Percentiles rank a stretch among this genome's conserved stretches.
Evolutionary conservation across 2,113 vertebrate genomes (phyloP).

Genomic region (Callithrix jacchus): DNA sequence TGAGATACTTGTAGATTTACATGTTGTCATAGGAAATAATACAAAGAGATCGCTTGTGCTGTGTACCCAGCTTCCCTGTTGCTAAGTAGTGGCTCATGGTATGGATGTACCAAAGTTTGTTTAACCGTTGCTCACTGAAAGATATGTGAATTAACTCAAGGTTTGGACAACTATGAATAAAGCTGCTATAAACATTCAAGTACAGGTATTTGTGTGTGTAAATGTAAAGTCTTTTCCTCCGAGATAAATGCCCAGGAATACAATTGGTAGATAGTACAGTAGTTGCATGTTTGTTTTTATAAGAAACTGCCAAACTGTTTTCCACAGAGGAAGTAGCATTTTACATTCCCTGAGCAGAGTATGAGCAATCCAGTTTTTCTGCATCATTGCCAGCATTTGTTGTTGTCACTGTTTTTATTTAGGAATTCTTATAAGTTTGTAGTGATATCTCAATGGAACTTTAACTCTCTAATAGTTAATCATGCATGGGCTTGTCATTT

Average conservation of each 20-base stretch:
- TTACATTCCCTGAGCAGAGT: too few relatives aligned
- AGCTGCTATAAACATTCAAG: background rate
- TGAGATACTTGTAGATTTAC: background rate
- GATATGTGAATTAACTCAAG: background rate
- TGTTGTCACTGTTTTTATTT: background rate
- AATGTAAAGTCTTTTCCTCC: background rate
- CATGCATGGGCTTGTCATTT: background rate
- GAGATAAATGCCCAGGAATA: background rate
- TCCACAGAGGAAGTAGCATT: too few relatives aligned
- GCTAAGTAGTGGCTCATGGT: background rate
- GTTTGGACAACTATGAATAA: background rate
- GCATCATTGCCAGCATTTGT: background rate
- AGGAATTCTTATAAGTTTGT: background rate
- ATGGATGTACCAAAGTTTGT: background rate
- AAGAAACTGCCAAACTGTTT: too few relatives aligned
- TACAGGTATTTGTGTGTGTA: background rate
- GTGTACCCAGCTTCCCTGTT: background rate
- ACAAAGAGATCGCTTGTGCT: background rate
- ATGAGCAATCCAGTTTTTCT: background rate
- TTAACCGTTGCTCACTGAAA: background rate
- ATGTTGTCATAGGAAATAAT: background rate
- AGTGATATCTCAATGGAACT: background rate
- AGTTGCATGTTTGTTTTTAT: too few relatives aligned
- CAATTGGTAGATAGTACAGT: too few relatives aligned
- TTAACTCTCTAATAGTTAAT: background rate